Evolutionary conservation across 2,888 invertebrate species (phyloP), one percentile per base, ranked within the genome.

Genomic region (Lycophotia porphyrea): DNA sequence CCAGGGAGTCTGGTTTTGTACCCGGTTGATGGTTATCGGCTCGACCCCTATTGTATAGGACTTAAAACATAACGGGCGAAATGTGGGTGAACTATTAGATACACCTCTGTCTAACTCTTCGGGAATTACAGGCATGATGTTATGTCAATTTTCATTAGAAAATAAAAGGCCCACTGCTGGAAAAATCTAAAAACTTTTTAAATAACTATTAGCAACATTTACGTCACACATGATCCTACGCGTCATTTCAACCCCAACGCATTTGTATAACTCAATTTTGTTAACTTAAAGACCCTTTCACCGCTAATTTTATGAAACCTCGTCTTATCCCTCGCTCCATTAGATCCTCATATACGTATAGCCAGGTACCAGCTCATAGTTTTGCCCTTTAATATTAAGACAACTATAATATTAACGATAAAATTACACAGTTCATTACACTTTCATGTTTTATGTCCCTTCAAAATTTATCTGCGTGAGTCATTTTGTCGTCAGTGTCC

Each of bases 241-340:
- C 72, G 73, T 80, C 82, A 75, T 69, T 74, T 76, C 70, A 65
- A 60, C 68, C 75, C 52, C 70, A 76, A 85, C 67, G 60, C 71
- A 70, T 73, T 65, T 68, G 80, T 82, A 83, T 87, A 88, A 88
- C 84, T 88, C 85, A 87, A 88, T 90, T 90, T 85, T 82, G 87
- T 85, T 85, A 88, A 88, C 88, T 89, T 88, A 79, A 76, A 82
- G 79, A 87, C 87, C 89, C 91, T 90, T 91, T 89, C 88, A 89
- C 87, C 90, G 88, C 84, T 88, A 88, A 91, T 91, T 90, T 90
- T 85, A 88, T 86, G 84, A 86, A 88, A 84, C 64, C 84, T 74
- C 84, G 71, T 89, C 90, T 90, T 88, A 88, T 88, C 88, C 89
- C 84, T 86, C 76, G 79, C 79, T 86, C 88, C 89, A 88, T 90